These are phyloP conservation scores for Troglohyphantes excavatus DNA, from an alignment of 2,888 invertebrate genomes.

Conservation along the genomic window DNA sequence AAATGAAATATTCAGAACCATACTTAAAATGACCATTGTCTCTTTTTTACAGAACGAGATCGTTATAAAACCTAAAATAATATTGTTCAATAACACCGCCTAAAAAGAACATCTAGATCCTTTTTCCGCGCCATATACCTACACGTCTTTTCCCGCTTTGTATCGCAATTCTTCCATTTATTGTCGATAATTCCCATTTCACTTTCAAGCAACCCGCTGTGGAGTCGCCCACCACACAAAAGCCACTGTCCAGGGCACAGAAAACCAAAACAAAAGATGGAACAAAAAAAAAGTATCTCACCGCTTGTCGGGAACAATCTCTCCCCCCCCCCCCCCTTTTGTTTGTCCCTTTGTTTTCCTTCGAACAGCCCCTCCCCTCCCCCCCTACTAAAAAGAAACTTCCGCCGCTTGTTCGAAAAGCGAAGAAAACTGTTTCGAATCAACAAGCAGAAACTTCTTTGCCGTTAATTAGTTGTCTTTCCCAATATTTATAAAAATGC, in stretches of 20 bases:
- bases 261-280: slow-evolving; percentile 12
- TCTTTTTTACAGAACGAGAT: too few species aligned
- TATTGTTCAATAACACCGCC: background rate
- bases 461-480: slow-evolving; percentile 78
- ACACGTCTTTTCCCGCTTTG: background rate
- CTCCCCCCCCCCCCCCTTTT: slow-evolving; percentile 40
- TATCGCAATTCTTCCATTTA: slow-evolving; percentile 12
- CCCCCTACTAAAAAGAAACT: slow-evolving; percentile 74
- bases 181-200: slow-evolving; percentile 16
- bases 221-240: slow-evolving; percentile 59
- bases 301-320: slow-evolving; percentile 68
- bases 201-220: slow-evolving; percentile 14
- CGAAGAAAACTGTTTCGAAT: slow-evolving; percentile 75
- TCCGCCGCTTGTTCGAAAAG: slow-evolving; percentile 67
- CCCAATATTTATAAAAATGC: slow-evolving; percentile 79
- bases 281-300: background rate
- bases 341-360: slow-evolving; percentile 74
- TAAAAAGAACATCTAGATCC: background rate
- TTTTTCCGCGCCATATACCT: background rate
- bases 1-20: too few species aligned
- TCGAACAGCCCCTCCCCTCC: slow-evolving; percentile 64
- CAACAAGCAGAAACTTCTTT: slow-evolving; percentile 75
- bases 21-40: too few species aligned
- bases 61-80: background rate
- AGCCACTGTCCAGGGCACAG: slow-evolving; percentile 48